Percentiles rank a stretch among this genome's conserved stretches.
phyloP scores from a whole-genome alignment of 1,140 invertebrate genomes.

The Drosophila setifemur region DNA sequence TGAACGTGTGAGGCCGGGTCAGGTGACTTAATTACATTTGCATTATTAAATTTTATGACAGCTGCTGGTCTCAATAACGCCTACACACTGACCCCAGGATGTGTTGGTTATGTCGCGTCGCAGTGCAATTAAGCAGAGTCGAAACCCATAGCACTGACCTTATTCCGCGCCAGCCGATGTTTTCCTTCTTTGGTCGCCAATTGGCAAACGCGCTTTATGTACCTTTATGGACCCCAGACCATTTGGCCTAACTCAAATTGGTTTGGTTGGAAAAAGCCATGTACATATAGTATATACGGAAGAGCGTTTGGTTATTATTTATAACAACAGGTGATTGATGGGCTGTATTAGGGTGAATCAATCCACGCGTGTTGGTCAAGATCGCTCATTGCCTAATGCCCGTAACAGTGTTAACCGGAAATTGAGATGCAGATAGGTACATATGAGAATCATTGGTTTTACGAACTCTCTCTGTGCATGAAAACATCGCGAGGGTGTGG shows the following conservation, averaged over 20 bases:
- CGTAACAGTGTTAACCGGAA: background rate
- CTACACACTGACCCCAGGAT: constrained; percentile 27
- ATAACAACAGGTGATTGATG: constrained; percentile 14
- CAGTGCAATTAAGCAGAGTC: constrained; percentile 15
- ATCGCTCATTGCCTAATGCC: background rate
- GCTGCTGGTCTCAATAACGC: constrained; percentile 54
- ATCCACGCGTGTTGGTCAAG: background rate
- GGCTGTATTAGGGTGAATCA: constrained; percentile 5
- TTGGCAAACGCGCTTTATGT: background rate
- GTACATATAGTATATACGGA: background rate
- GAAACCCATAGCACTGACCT: background rate
- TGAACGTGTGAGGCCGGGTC: constrained; percentile 16
- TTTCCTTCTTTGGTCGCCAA: constrained; percentile 9
- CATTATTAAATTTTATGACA: constrained; percentile 81
- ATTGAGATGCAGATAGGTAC: background rate
- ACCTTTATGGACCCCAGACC: too few species aligned
- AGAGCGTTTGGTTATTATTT: background rate
- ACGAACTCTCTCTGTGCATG: background rate
- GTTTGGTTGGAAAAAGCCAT: background rate
- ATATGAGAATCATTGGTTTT: background rate
- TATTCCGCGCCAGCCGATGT: background rate
- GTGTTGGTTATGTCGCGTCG: constrained; percentile 13
- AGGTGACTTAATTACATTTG: constrained; percentile 75
- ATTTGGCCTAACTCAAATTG: too few species aligned
- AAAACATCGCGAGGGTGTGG: background rate